Base-by-base conservation (phyloP, 2,888 invertebrate species). In the Agrochola lychnidis region DNA sequence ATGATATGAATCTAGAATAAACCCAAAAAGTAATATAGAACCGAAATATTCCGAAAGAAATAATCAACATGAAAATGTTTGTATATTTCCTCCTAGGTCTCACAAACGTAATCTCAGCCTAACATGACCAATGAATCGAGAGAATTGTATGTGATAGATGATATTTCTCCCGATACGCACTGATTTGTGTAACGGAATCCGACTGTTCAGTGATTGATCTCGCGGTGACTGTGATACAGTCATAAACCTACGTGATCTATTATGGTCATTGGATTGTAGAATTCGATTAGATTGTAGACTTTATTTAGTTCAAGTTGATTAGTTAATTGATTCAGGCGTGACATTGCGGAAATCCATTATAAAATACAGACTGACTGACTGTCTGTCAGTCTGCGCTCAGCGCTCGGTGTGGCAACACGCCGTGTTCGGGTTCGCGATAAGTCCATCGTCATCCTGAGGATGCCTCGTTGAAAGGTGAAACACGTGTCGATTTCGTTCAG, bases 131-230 rank as follows among this genome's bases (percentile, higher is more conserved):
- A 78, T 83, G 85, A 86, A 79, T 85, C 81, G 85, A 85, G 87
- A 88, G 77, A 87, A 86, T 89, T 85, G 80, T 86, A 88, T 89
- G 78, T 69, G 83, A 87, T 85, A 73, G 78, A 87, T 87, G 84
- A 84, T 85, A 89, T 87, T 86, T 88, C 85, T 73, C 81, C 77
- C 75, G 69, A 79, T 74, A 79, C 68, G 74, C 84, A 81, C 83
- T 82, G 85, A 90, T 90, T 89, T 84, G 78, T 84, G 80, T 88
- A 87, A 88, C 83, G 45, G 48, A 76, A 87, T 78, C 82, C 62
- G 83, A 89, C 83, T 87, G 86, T 74, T 87, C 10, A 48, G 59
- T 81, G 83, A 85, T 88, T 76, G 81, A 87, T 87, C 74, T 73
- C 53, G 57, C 62, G 59, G 67, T 40, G 68, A 53, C 36, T 56